Conservation (phyloP, 2,888 invertebrate species). For the Catocala nupta region DNA sequence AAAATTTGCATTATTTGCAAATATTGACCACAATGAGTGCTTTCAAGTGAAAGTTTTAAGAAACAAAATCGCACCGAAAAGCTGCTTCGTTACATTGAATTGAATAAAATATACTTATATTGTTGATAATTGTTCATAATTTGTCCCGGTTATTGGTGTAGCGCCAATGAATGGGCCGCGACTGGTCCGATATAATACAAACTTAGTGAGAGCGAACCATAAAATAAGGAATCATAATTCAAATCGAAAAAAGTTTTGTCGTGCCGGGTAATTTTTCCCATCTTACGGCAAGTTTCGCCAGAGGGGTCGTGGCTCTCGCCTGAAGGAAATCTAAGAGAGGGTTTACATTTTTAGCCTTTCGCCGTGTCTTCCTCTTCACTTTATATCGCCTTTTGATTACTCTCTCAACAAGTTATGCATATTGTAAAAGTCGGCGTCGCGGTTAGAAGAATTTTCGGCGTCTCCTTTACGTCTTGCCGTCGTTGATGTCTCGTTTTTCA, state of each 20-base stretch:
- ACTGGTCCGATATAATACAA: constrained; percentile 78
- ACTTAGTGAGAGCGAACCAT: constrained; percentile 79
- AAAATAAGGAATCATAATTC: constrained; percentile 87
- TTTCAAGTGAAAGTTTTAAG: constrained; percentile 2
- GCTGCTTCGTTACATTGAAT: neutral
- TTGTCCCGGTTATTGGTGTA: constrained; percentile 69
- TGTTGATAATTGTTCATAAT: constrained; percentile 36
- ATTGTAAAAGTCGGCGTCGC: constrained; percentile 79
- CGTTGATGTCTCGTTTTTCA: constrained; percentile 77
- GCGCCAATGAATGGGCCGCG: constrained; percentile 72
- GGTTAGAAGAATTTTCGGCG: constrained; percentile 78
- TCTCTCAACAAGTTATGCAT: constrained; percentile 87
- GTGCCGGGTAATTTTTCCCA: constrained; percentile 85
- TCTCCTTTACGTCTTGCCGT: constrained; percentile 72
- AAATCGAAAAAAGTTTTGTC: constrained; percentile 86
- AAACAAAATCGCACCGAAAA: neutral
- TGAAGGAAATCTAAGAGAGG: constrained; percentile 83
- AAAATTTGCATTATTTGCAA: constrained; percentile 24
- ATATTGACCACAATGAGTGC: neutral
- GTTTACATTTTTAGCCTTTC: constrained; percentile 87
- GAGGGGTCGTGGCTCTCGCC: constrained; percentile 80
- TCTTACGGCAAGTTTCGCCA: constrained; percentile 83
- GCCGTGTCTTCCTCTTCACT: constrained; percentile 83
- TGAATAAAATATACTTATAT: constrained; percentile 1
- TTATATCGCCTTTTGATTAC: constrained; percentile 88